Evolutionary conservation across 2,113 vertebrate genomes (phyloP).

Genomic region (Eulemur rufifrons): DNA sequence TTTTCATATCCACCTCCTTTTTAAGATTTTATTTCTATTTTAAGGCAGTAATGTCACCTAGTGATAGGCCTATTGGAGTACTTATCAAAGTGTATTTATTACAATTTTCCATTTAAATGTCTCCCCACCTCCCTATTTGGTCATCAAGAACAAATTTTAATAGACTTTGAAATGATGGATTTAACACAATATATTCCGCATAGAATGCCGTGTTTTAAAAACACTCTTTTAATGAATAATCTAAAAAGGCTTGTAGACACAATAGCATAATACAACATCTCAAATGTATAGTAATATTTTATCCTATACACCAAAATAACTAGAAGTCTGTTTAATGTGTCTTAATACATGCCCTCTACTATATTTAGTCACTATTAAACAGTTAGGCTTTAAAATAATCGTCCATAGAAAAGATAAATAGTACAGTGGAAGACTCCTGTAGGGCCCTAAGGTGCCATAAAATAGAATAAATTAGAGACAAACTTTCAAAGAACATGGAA

Average conservation of each 20-base stretch:
- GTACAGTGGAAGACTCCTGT: slow-evolving; percentile 43
- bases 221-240: slow-evolving; percentile 38
- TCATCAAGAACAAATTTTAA: slow-evolving; percentile 41
- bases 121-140: background rate
- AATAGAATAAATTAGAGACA: slow-evolving; percentile 69
- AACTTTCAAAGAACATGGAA: slow-evolving; percentile 68
- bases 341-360: slow-evolving; percentile 64
- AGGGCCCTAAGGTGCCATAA: slow-evolving; percentile 53
- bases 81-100: slow-evolving; percentile 38
- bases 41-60: background rate
- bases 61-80: background rate
- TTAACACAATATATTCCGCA: slow-evolving; percentile 53
- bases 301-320: slow-evolving; percentile 55
- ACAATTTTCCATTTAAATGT: slow-evolving; percentile 4
- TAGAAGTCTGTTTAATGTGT: slow-evolving; percentile 62
- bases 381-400: slow-evolving; percentile 73
- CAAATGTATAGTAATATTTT: slow-evolving; percentile 57
- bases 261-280: slow-evolving; percentile 35
- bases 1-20: background rate
- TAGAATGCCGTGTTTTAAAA: background rate
- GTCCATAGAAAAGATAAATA: slow-evolving; percentile 73
- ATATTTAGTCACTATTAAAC: slow-evolving; percentile 74
- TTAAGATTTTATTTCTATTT: background rate
- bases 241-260: slow-evolving; percentile 33
- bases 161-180: slow-evolving; percentile 1